Evolutionary conservation across 2,113 vertebrate genomes (phyloP).

Genomic region (Pelodiscus sinensis): DNA sequence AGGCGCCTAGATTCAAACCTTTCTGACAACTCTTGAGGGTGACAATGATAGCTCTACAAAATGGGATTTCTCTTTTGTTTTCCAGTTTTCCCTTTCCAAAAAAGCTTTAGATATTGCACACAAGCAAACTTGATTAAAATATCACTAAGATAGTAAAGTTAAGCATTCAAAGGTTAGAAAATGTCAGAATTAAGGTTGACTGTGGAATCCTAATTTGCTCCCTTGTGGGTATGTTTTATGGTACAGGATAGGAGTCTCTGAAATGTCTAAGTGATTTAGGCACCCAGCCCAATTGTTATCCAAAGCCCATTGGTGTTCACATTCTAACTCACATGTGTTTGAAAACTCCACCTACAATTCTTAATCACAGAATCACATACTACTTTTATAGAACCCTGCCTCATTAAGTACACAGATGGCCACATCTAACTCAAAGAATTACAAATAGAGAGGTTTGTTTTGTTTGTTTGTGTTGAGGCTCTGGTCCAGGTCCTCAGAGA

Average conservation of each 20-base stretch:
- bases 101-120: neutral
- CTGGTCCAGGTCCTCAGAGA: neutral
- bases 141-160: neutral
- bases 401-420: neutral
- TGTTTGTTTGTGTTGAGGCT: neutral
- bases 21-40: neutral
- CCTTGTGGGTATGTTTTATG: neutral
- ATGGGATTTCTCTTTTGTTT: neutral
- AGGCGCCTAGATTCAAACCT: neutral
- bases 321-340: neutral
- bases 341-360: neutral
- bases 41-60: neutral
- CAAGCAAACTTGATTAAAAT: neutral
- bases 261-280: neutral
- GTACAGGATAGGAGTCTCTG: neutral
- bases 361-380: neutral
- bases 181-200: neutral
- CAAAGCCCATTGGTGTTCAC: neutral
- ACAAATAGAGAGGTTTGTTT: neutral
- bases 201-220: neutral
- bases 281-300: neutral
- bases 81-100: neutral
- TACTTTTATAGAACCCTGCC: neutral
- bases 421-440: neutral
- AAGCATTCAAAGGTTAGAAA: neutral